Percentiles rank a stretch among this genome's conserved stretches.
phyloP scores from a whole-genome alignment of 2,888 invertebrate species.

The Subacronicta megacephala region DNA sequence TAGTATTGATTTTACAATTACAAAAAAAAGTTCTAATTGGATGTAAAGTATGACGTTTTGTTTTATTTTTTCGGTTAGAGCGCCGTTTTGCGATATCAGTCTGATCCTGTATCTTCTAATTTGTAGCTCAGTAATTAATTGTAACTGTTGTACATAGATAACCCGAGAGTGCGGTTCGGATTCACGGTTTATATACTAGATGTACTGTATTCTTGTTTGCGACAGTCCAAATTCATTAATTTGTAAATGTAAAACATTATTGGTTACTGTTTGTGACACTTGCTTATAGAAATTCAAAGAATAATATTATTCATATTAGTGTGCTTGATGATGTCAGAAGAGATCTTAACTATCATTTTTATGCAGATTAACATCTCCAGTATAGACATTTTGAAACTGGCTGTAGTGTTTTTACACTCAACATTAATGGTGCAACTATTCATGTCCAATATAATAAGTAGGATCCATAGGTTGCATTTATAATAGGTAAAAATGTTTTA shows the following conservation, averaged over 20 bases:
- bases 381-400: too few species aligned
- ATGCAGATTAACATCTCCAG: slow-evolving; percentile 9
- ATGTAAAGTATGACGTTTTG: too few species aligned
- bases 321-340: too few species aligned
- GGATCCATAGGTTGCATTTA: slow-evolving; percentile 9
- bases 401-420: background rate
- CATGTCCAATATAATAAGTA: background rate
- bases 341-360: slow-evolving; percentile 28
- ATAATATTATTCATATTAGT: slow-evolving; percentile 22
- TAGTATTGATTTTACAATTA: too few species aligned
- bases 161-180: slow-evolving; percentile 17
- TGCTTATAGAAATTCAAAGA: slow-evolving; percentile 43
- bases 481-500: background rate
- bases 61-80: background rate
- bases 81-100: slow-evolving; percentile 1
- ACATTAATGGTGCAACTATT: too few species aligned
- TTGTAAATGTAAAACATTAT: slow-evolving; percentile 29
- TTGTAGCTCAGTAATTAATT: slow-evolving; percentile 15
- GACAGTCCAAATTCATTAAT: slow-evolving; percentile 37
- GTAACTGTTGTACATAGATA: slow-evolving; percentile 52
- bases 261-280: slow-evolving; percentile 52
- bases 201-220: slow-evolving; percentile 24
- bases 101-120: slow-evolving; percentile 14
- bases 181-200: slow-evolving; percentile 11
- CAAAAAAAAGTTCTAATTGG: too few species aligned